Evolutionary conservation across 1,140 invertebrate species (phyloP), one percentile per base, ranked within the genome.

Genomic region (Bombus consobrinus): DNA sequence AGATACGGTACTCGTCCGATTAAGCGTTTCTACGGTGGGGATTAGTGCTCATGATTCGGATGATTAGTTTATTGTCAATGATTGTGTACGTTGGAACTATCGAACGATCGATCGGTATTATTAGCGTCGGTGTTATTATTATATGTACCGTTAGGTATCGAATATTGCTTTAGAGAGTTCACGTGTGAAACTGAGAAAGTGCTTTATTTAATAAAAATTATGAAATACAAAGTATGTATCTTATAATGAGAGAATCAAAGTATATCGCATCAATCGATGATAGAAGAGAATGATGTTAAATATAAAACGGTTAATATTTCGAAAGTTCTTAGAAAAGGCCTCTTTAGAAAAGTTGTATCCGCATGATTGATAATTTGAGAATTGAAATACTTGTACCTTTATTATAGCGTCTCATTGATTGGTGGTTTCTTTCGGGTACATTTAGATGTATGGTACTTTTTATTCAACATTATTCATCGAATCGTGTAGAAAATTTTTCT

Each of bases 11-110:
- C n/a, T 69, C 18, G 28, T 32, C n/a, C 62, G 34, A 43, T 57
- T 66, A 77, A 76, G 34, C 62, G n/a, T n/a, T 47, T n/a, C 9
- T 3, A 28, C 37, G 25, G 4, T 13, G 43, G 39, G 41, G 32
- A 74, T 43, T 81, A 62, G 43, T 25, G n/a, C 9, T 18, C 18
- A 22, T 53, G 2, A 22, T 74, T 47, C 39, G 8, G 8, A 10
- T 3, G 18, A 53, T 75, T 75, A 53, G 73, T 75, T 75, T 75
- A 75, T 75, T 34, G 43, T 53, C 73, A 34, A 22, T 41, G 72
- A 53, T 47, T 1, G n/a, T 12, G 41, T 25, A 25, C 1, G 41
- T 22, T 15, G 41, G 3, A n/a, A 15, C 12, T n/a, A 43, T 73
- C 39, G 71, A 47, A 73, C 71, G 39, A 41, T 32, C 18, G 72